Percentiles rank a stretch among this genome's conserved stretches.
Conservation (phyloP, 2,113 vertebrate species). For the Notechis scutatus region DNA sequence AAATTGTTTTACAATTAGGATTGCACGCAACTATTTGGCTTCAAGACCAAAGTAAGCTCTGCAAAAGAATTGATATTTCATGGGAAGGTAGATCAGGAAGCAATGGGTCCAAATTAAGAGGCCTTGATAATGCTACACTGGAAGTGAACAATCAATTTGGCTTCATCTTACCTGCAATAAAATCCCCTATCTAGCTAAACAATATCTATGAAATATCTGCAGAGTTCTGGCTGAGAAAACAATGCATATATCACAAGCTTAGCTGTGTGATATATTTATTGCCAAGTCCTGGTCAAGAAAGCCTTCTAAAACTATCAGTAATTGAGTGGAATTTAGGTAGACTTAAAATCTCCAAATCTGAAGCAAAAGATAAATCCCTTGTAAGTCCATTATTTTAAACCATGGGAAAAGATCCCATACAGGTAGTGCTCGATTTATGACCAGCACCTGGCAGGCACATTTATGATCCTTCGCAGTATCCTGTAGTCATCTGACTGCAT, state of each 20-base stretch:
- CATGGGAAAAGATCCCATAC: neutral
- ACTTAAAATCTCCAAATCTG: neutral
- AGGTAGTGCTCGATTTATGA: neutral
- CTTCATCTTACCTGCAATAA: neutral
- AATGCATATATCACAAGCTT: neutral
- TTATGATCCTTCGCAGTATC: neutral
- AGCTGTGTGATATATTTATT: neutral
- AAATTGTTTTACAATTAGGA: neutral
- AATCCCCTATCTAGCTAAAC: neutral
- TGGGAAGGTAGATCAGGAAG: neutral
- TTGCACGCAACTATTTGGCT: neutral
- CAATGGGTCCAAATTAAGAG: neutral
- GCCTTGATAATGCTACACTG: neutral
- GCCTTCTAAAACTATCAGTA: neutral
- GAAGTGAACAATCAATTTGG: neutral
- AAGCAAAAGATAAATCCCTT: neutral
- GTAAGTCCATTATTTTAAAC: neutral
- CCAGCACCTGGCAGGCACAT: neutral
- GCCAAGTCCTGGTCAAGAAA: neutral
- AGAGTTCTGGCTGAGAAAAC: neutral
- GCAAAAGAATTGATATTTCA: neutral
- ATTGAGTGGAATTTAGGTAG: neutral
- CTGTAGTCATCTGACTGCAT: neutral
- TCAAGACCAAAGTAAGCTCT: neutral
- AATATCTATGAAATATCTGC: neutral